Evolutionary conservation across 2,113 vertebrate species (phyloP).

Genomic region (Catharus minimus): DNA sequence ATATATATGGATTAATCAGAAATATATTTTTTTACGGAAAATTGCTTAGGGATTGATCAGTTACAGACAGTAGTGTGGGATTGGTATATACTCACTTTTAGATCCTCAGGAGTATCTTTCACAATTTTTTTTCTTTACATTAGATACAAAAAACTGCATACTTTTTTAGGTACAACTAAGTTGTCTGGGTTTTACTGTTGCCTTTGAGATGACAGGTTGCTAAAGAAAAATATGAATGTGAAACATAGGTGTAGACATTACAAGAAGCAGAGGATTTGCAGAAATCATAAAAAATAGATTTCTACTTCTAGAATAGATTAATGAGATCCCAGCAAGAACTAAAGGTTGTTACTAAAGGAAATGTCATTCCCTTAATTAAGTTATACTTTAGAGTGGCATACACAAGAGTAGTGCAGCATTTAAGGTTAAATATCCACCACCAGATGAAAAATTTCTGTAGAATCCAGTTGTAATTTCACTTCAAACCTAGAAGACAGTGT

Average conservation of each 20-base stretch:
- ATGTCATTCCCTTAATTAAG: background rate
- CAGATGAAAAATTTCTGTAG: background rate
- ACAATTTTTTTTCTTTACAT: background rate
- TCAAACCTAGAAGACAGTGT: background rate
- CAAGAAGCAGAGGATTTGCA: background rate
- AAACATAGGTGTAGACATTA: background rate
- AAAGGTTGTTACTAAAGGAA: background rate
- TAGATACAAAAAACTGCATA: background rate
- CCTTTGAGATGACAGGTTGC: background rate
- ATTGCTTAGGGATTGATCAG: background rate
- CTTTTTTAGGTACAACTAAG: background rate
- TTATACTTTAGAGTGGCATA: background rate
- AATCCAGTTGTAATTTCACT: background rate
- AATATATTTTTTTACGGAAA: background rate
- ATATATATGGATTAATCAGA: background rate
- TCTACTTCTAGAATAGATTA: background rate
- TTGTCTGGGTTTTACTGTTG: background rate
- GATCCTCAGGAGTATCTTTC: background rate
- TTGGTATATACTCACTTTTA: background rate
- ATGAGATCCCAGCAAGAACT: background rate
- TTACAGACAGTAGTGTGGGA: background rate
- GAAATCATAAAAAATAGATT: background rate
- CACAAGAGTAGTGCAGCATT: background rate
- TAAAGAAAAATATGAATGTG: background rate
- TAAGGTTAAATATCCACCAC: background rate